Percentiles rank a stretch among this genome's conserved stretches.
Conservation (phyloP, 2,888 invertebrate genomes). For the Temnothorax ravouxi region DNA sequence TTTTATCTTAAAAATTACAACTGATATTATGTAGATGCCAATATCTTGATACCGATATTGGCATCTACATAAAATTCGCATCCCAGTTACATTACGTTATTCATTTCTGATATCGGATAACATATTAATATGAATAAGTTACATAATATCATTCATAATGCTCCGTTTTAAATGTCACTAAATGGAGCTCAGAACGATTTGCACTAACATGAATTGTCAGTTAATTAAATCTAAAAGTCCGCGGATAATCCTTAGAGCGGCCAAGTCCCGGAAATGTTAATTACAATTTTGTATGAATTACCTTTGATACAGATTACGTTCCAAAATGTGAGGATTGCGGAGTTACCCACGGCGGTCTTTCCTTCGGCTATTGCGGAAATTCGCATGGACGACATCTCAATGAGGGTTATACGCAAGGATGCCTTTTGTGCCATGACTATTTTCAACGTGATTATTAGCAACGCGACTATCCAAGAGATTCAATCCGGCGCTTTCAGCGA, state of each 20-base stretch:
- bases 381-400: constrained; percentile 87
- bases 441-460: constrained; percentile 89
- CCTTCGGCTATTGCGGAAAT: constrained; percentile 90
- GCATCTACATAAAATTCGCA: background rate
- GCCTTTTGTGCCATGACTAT: constrained; percentile 91
- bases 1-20: constrained; percentile 3
- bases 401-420: constrained; percentile 88
- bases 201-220: background rate
- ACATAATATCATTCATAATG: constrained; percentile 15
- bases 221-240: background rate
- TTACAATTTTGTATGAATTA: constrained; percentile 8
- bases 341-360: constrained; percentile 89
- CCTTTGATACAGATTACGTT: constrained; percentile 88
- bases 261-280: background rate
- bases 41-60: background rate
- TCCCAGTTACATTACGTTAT: constrained; percentile 4
- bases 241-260: background rate
- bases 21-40: no score
- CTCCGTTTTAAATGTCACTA: constrained; percentile 10
- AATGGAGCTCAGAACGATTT: constrained; percentile 15
- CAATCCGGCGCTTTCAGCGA: constrained; percentile 90
- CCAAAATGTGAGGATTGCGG: constrained; percentile 88
- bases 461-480: constrained; percentile 89
- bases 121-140: constrained; percentile 21
- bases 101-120: constrained; percentile 37